Evolutionary conservation across 2,113 vertebrate species (phyloP).

Genomic region (Brachypodius melanocephalos): DNA sequence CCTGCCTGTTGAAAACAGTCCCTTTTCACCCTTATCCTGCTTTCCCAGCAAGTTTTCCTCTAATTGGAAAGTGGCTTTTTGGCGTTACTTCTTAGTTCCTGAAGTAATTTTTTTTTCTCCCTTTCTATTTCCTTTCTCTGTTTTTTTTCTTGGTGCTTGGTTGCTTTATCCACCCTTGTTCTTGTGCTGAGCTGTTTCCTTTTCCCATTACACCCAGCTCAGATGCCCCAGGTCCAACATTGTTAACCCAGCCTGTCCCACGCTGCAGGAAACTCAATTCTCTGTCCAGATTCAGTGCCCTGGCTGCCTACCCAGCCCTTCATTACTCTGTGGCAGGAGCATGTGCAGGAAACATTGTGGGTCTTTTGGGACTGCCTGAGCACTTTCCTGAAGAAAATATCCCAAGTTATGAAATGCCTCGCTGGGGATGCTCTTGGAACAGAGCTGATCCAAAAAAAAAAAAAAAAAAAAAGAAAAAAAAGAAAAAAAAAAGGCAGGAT

Average conservation of each 20-base stretch:
- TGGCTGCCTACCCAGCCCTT: not conserved
- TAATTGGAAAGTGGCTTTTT: constrained; percentile 15
- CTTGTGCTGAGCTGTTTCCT: constrained; percentile 52
- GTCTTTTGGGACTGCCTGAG: constrained; percentile 22
- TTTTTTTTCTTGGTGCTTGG: not conserved
- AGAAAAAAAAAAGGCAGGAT: constrained; percentile 7
- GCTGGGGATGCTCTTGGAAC: not conserved
- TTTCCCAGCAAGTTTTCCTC: constrained; percentile 20
- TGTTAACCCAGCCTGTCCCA: constrained; percentile 12
- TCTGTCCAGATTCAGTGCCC: not conserved
- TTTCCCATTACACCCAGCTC: constrained; percentile 20
- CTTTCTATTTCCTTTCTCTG: constrained; percentile 11
- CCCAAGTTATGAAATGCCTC: not conserved
- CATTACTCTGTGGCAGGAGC: not conserved
- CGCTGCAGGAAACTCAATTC: not conserved
- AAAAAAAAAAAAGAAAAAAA: constrained; percentile 1
- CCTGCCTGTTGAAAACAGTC: not conserved
- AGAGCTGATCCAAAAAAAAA: not conserved
- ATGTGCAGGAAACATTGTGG: not conserved
- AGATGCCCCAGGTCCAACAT: not conserved
- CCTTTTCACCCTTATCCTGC: constrained; percentile 2
- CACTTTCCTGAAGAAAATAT: constrained; percentile 24
- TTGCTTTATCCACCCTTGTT: constrained; percentile 3
- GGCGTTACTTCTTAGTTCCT: constrained; percentile 6
- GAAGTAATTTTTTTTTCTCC: not conserved